phyloP scores from a whole-genome alignment of 2,113 vertebrate genomes.

The Dermatemys mawii region DNA sequence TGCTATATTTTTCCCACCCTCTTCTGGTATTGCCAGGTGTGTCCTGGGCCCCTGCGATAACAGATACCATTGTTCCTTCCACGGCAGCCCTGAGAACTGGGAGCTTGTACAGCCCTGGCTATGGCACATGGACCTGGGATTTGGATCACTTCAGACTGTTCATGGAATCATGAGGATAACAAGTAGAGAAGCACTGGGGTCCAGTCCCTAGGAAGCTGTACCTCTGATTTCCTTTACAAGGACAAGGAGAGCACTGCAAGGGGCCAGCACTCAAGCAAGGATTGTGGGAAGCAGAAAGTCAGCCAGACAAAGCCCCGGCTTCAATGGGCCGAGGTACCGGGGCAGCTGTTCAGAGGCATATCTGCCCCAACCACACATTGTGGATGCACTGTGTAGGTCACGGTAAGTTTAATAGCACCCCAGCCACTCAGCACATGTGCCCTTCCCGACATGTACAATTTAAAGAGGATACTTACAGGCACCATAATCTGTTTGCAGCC shows the following conservation, averaged over 20 bases:
- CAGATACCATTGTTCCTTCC: not conserved
- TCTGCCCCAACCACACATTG: not conserved
- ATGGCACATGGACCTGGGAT: not conserved
- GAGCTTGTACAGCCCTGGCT: not conserved
- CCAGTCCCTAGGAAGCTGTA: rapidly evolving
- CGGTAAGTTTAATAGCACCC: not conserved
- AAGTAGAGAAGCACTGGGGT: not conserved
- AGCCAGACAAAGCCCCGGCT: not conserved
- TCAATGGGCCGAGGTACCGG: rapidly evolving
- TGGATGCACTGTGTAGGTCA: not conserved
- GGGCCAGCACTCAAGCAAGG: not conserved
- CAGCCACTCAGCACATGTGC: not conserved
- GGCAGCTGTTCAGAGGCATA: not conserved
- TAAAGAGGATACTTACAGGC: conserved; percentile 90
- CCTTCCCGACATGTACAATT: not conserved
- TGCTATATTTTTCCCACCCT: not conserved
- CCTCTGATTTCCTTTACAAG: not conserved
- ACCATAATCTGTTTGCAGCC: conserved; percentile 97
- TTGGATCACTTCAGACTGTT: not conserved
- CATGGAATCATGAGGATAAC: not conserved
- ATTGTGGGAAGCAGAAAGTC: not conserved
- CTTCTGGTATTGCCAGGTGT: not conserved
- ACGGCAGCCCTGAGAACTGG: not conserved
- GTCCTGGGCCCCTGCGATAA: not conserved
- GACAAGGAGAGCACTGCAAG: not conserved